Evolutionary conservation across 2,888 invertebrate genomes (phyloP).

Genomic region (Lepidochrysops patricia): DNA sequence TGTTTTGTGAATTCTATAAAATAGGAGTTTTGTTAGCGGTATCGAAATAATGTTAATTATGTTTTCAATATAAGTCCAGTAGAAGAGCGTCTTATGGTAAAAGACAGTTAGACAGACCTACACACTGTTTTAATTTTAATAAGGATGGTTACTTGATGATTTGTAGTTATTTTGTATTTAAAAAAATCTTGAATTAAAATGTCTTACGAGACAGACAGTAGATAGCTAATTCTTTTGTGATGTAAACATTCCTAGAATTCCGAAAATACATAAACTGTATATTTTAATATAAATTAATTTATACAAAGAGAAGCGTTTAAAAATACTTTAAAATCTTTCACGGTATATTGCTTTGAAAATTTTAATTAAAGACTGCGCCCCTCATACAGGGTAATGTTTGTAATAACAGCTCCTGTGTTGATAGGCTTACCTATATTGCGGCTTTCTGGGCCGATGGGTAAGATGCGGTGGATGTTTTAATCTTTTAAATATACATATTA

Average conservation of each 20-base stretch:
- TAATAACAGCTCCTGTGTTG: background rate
- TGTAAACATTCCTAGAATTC: no score
- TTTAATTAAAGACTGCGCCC: slow-evolving; percentile 40
- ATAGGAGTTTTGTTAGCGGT: background rate
- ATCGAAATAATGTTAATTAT: no score
- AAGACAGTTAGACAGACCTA: no score
- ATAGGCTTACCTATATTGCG: slow-evolving; percentile 14
- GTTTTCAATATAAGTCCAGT: no score
- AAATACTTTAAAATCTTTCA: slow-evolving; percentile 29
- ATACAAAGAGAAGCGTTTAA: slow-evolving; percentile 29
- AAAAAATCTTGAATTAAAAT: no score
- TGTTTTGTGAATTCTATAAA: background rate
- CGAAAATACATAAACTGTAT: no score
- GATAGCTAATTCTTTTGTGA: no score
- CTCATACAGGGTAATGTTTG: slow-evolving; percentile 16
- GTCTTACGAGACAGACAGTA: no score
- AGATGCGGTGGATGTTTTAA: background rate
- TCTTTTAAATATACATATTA: background rate
- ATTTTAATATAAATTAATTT: slow-evolving; percentile 35
- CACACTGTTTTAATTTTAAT: no score
- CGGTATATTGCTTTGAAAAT: slow-evolving; percentile 37
- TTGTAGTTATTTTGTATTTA: no score
- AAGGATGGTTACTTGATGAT: no score
- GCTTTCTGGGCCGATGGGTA: slow-evolving; percentile 17
- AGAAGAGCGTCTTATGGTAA: no score